Evolutionary conservation across 2,888 invertebrate species (phyloP).

Genomic region (Stenodema calcarata): DNA sequence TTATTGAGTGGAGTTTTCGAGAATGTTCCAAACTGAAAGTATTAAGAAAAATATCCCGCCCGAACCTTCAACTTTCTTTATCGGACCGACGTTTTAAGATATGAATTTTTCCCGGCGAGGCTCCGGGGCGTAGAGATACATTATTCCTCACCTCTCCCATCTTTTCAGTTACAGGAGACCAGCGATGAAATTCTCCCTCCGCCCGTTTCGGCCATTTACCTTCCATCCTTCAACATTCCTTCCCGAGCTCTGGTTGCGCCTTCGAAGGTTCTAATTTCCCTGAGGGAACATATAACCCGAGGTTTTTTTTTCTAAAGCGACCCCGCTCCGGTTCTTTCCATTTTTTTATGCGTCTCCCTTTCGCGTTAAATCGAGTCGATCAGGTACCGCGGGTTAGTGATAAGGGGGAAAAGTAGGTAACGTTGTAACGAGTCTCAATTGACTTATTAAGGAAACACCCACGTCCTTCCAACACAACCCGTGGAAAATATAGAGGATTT

Average conservation of each 20-base stretch:
- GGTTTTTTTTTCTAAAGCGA: background rate
- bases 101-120: background rate
- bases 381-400: too few species aligned
- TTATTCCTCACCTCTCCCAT: background rate
- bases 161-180: background rate
- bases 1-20: too few species aligned
- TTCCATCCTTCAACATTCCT: background rate
- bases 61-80: too few species aligned
- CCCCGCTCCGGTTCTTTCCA: background rate
- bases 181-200: background rate
- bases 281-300: constrained; percentile 13
- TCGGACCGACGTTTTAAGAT: background rate
- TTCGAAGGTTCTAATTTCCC: constrained; percentile 30
- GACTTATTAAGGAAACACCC: too few species aligned
- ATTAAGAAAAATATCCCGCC: too few species aligned
- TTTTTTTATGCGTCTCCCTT: background rate
- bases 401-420: too few species aligned
- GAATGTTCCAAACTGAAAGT: too few species aligned
- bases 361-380: background rate
- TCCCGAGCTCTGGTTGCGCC: background rate
- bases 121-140: background rate
- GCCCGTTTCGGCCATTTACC: background rate
- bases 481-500: too few species aligned
- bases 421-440: too few species aligned
- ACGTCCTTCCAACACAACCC: too few species aligned